phyloP scores from a whole-genome alignment of 2,888 invertebrate species.

The Drosophila atripex region DNA sequence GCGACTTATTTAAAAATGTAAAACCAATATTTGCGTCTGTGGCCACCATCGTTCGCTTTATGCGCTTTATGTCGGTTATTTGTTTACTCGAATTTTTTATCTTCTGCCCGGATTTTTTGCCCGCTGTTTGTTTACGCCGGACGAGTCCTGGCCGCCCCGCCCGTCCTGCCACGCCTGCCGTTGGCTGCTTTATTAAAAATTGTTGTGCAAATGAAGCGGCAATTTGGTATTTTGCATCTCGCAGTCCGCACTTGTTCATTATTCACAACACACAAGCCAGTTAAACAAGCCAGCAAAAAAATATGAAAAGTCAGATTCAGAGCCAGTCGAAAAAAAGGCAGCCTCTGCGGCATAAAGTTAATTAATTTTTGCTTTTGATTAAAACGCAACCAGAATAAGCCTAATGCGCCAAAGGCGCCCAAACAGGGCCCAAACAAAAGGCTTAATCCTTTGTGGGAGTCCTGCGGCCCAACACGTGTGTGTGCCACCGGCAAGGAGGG shows the following conservation, averaged over 20 bases:
- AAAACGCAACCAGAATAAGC: conserved; percentile 49
- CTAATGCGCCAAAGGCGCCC: conserved; percentile 14
- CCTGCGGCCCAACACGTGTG: conserved; percentile 32
- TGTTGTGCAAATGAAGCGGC: conserved; percentile 67
- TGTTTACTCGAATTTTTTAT: conserved; percentile 38
- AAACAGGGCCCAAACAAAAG: conserved; percentile 26
- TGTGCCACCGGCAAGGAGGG: conserved; percentile 5
- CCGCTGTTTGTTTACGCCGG: conserved; percentile 2
- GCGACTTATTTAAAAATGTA: conserved; percentile 67
- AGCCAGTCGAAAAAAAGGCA: background rate
- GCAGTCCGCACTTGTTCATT: conserved; percentile 12
- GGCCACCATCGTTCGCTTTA: conserved; percentile 45
- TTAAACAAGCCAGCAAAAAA: conserved; percentile 1
- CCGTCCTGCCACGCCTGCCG: background rate
- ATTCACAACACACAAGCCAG: conserved; percentile 23
- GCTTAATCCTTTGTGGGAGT: conserved; percentile 37
- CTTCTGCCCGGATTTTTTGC: background rate
- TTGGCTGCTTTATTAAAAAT: conserved; percentile 62
- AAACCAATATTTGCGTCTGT: conserved; percentile 72
- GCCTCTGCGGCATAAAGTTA: conserved; percentile 54
- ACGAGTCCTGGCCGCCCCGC: background rate
- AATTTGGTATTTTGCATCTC: conserved; percentile 53
- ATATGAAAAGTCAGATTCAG: conserved; percentile 16
- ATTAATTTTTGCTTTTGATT: conserved; percentile 68
- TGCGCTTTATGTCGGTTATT: conserved; percentile 38